Evolutionary conservation across 2,113 vertebrate genomes (phyloP), one percentile per base, ranked within the genome.

Genomic region (Apus apus): DNA sequence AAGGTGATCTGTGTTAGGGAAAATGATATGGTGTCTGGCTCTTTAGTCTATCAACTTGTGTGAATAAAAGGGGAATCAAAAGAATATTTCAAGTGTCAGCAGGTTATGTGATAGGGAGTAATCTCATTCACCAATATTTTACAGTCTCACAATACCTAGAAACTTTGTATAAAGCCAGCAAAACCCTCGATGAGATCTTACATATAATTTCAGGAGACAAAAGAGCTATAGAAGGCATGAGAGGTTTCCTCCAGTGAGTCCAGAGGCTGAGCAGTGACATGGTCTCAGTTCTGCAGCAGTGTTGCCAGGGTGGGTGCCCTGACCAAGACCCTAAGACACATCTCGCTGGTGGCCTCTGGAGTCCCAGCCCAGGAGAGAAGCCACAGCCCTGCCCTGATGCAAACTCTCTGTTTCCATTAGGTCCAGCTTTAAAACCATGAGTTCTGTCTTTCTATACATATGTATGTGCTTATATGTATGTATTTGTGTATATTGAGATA

Each of bases 371-470:
- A 57, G 38, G 34, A 70, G 8, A 46, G 19, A 38, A 27, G 60
- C 51, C 29, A 18, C 26, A 90, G 58, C 10, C 45, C 46, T 74
- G 40, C 11, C n/a, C 46, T 57, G 50, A 17, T 8, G 18, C 0
- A 2, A 83, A 12, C 30, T 0, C 0, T 15, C 18, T 65, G 23
- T 36, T 87, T 38, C 43, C 14, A 6, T 16, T 0, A 0, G 14
- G 17, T 71, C 48, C 40, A 30, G 62, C 54, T 91, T 64, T 68
- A 29, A 61, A 78, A 57, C 22, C 54, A 48, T 4, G 30, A 68
- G 1, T 40, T 50, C 68, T 77, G 23, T 29, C n/a, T 57, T 79
- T 73, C 45, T 25, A 36, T 60, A 34, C 18, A 22, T 51, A 53
- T 34, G 17, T 68, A 56, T 72, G 34, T 85, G 32, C 64, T 51